Percentiles rank a stretch among this genome's conserved stretches.
phyloP scores from a whole-genome alignment of 2,797 vertebrate species.

The Sciurus vulgaris region DNA sequence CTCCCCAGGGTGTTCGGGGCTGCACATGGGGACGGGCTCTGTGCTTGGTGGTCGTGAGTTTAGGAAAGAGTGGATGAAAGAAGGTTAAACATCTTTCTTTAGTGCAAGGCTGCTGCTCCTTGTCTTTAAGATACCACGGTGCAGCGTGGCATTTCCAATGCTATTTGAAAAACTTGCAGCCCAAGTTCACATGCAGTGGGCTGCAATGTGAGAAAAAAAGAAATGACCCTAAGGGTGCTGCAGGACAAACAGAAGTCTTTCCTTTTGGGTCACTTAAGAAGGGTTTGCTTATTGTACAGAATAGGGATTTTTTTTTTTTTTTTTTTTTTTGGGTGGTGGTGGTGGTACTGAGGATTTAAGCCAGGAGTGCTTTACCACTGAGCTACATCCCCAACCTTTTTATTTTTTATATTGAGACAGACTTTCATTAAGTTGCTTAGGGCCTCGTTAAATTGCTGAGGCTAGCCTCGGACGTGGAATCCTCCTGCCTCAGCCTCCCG shows the following conservation, averaged over 20 bases:
- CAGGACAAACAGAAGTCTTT: not conserved
- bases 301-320: too few species aligned
- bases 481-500: too few species aligned
- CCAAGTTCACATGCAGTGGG: not conserved
- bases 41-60: not conserved
- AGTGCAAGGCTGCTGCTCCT: not conserved
- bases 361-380: too few species aligned
- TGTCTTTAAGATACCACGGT: not conserved
- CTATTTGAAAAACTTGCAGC: not conserved
- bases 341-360: too few species aligned
- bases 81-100: not conserved
- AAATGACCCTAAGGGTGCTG: not conserved
- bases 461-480: too few species aligned
- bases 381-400: too few species aligned
- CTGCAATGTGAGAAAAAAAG: not conserved
- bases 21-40: rapidly evolving
- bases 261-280: not conserved
- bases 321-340: too few species aligned
- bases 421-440: too few species aligned
- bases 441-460: too few species aligned
- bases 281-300: not conserved
- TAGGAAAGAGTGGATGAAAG: not conserved
- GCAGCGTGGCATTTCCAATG: not conserved
- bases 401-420: too few species aligned
- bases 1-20: not conserved